Conservation (phyloP, 2,797 vertebrate genomes). For the Petrocephalus sullivani region DNA sequence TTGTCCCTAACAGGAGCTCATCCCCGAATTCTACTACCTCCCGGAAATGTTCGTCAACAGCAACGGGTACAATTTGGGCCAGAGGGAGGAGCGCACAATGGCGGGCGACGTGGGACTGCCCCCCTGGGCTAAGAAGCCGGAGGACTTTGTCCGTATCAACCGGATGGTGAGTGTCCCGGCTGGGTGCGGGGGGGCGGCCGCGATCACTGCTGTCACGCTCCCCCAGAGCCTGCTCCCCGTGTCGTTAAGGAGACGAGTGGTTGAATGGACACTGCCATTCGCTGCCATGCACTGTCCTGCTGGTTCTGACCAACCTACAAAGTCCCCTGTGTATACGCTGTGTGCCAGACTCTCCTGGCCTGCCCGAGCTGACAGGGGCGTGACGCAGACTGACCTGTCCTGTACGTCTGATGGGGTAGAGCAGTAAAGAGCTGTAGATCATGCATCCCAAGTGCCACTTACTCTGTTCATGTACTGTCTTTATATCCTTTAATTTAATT, state of each 20-base stretch:
- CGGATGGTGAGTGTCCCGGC: slow-evolving; percentile 77
- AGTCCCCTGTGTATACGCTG: neutral
- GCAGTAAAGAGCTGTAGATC: neutral
- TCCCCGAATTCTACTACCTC: slow-evolving; percentile 96
- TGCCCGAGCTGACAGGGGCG: neutral
- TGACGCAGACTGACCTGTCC: neutral
- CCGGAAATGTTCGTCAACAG: slow-evolving; percentile 98
- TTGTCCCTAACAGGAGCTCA: slow-evolving; percentile 71
- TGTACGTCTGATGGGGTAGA: neutral
- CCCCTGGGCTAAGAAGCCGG: slow-evolving; percentile 91
- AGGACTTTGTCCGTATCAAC: slow-evolving; percentile 97
- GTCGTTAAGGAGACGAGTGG: neutral
- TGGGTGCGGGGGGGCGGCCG: too few species aligned
- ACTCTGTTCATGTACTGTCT: neutral
- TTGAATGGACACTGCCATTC: neutral
- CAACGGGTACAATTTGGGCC: slow-evolving; percentile 83
- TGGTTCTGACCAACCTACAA: neutral
- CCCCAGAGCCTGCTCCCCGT: neutral
- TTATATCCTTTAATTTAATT: neutral
- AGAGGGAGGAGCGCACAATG: slow-evolving; percentile 76
- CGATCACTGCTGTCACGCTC: neutral
- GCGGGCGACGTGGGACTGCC: slow-evolving; percentile 92
- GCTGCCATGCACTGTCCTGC: neutral
- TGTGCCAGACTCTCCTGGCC: neutral
- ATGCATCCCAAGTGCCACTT: neutral